Evolutionary conservation across 2,113 vertebrate species (phyloP), one percentile per base, ranked within the genome.

Genomic region (Barnardius zonarius): DNA sequence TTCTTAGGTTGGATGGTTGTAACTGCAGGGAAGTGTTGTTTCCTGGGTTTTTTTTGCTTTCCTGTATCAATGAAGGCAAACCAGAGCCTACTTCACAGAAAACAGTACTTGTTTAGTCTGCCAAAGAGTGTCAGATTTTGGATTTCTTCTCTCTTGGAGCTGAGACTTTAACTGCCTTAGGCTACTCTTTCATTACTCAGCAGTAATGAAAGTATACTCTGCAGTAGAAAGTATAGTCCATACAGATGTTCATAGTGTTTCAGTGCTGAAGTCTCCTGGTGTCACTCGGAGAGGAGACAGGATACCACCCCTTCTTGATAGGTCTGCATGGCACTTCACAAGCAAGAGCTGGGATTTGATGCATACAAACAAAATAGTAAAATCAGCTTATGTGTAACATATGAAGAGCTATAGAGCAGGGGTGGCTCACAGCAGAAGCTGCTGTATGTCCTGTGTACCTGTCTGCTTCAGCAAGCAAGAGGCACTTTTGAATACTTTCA

Each of bases 311-410:
- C 41, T 41, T 16, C 17, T 48, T 23, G 14, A 11, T 2, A 74
- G 30, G 30, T 37, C 67, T 24, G 10, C 0, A 1, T 30, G n/a
- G 35, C 41, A 14, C 1, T 0, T 39, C 8, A 4, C 23, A 33
- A 23, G 15, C 59, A 48, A 54, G 27, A 51, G 14, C 20, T 12
- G 9, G 46, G 74, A 7, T 62, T 62, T 0, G 4, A 37, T 72
- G 68, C 1, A 1, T 52, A 16, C 30, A 39, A 23, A 57, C 7
- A 37, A 44, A 30, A 4, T 11, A 46, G 43, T 7, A 9, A 17
- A 10, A 52, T 63, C 30, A 27, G n/a, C 43, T 78, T 46, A 7
- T 1, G 2, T 13, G 28, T 27, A 23, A 30, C 0, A 0, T 11
- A 2, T 7, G 16, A 43, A 52, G 35, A 55, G 15, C 20, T 63